Evolutionary conservation across 2,113 vertebrate species (phyloP), one percentile per base, ranked within the genome.

Genomic region (Myrmophylax atrothorax): DNA sequence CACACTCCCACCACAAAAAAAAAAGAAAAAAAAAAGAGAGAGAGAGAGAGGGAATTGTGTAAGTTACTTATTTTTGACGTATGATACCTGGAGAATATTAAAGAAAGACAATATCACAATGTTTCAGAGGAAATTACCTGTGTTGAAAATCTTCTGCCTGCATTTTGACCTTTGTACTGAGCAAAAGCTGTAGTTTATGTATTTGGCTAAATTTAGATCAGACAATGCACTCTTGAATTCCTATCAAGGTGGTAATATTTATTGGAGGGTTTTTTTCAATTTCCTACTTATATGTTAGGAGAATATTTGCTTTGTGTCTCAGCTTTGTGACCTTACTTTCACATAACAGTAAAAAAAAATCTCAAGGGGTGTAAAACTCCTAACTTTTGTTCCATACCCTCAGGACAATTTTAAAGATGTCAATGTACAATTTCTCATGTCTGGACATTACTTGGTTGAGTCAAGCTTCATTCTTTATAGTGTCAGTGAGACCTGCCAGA

Each of bases 361-460:
- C 69, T 67, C 42, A 93, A 73, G n/a, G 24, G 9, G 4, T 24
- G 82, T 82, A 89, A 93, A 87, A 29, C 53, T 56, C 52, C 52
- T 40, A 87, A 89, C 19, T 84, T 62, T 89, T 38, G 64, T 82
- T 89, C 44, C 23, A 69, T 87, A 82, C 42, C 47, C 70, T 93
- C 18, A 84, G 38, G 69, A 83, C 7, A 64, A 35, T 90, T 96
- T 90, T 80, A 83, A 96, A 82, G 46, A 89, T 72, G 77, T 95
- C 1, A 2, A 80, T 40, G n/a, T 66, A 70, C 46, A 81, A 18
- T 80, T 91, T 90, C 63, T 84, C 73, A 37, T 44, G 87, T 92
- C 85, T 92, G 94, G 72, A 95, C 59, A 84, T 38, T 92, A 94
- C 87, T 91, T 73, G 55, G 40, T 55, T 88, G 26, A 66, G 80